phyloP scores from a whole-genome alignment of 2,888 invertebrate species.

The Caenorhabditis sinica region DNA sequence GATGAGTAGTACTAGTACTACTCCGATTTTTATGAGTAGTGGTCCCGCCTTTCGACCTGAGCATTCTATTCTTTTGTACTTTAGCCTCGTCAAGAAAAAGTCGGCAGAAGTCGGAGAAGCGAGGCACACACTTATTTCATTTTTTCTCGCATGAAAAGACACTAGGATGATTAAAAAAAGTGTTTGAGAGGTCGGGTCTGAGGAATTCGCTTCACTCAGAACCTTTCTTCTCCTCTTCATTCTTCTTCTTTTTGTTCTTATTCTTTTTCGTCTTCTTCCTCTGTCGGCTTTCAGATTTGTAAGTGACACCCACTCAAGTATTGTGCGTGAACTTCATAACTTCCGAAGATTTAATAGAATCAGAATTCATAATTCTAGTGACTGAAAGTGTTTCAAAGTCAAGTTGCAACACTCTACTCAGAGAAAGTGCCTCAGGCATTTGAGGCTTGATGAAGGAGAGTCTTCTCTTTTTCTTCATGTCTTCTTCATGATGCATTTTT shows the following conservation, averaged over 20 bases:
- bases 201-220: constrained; percentile 6
- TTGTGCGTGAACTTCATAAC: constrained; percentile 14
- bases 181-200: constrained; percentile 39
- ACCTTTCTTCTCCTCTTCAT: neutral
- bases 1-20: constrained; percentile 7
- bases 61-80: constrained; percentile 39
- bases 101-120: constrained; percentile 17
- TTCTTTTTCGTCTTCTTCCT: neutral
- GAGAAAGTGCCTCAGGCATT: constrained; percentile 45
- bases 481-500: constrained; percentile 84
- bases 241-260: constrained; percentile 9
- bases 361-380: no score
- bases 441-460: constrained; percentile 19
- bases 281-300: neutral
- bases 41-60: neutral
- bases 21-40: neutral
- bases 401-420: neutral
- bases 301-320: neutral
- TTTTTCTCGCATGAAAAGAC: constrained; percentile 34
- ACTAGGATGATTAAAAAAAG: constrained; percentile 42
- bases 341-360: neutral
- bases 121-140: constrained; percentile 27
- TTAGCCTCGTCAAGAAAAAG: constrained; percentile 30
- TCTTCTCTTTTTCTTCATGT: constrained; percentile 9
- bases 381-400: constrained; percentile 44